Percentiles rank a stretch among this genome's conserved stretches.
These are phyloP conservation scores for Phoxinus phoxinus DNA, from an alignment of 2,113 vertebrate species.

Conservation along the genomic window DNA sequence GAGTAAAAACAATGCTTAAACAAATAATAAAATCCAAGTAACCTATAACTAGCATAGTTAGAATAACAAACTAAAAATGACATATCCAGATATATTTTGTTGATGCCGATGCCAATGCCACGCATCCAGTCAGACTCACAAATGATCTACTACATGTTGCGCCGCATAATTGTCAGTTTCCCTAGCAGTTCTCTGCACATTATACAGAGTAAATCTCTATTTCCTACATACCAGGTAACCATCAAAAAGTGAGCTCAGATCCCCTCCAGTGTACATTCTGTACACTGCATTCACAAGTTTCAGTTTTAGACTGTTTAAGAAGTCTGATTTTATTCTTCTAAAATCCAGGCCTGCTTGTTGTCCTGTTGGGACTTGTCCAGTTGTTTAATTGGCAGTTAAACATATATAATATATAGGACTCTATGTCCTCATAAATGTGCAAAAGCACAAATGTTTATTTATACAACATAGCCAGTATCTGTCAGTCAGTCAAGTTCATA, in stretches of 20 bases:
- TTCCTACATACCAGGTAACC: background rate
- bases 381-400: background rate
- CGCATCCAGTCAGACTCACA: background rate
- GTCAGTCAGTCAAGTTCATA: background rate
- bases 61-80: background rate
- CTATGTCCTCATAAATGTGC: background rate
- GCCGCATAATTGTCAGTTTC: background rate
- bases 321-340: background rate
- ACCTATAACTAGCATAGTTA: background rate
- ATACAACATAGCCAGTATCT: constrained; percentile 8
- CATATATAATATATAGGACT: background rate
- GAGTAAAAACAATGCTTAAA: background rate
- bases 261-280: constrained; percentile 17
- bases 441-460: constrained; percentile 10
- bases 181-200: background rate
- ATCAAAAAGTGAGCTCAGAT: background rate
- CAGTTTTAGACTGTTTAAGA: background rate
- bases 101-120: background rate
- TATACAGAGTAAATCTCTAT: background rate
- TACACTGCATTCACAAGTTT: background rate
- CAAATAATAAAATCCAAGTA: background rate
- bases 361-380: too few relatives aligned
- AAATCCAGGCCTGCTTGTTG: background rate
- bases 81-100: background rate
- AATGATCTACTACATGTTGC: background rate